Base-by-base conservation (phyloP, 2,797 vertebrate species). In the Xiphophorus birchmanni region DNA sequence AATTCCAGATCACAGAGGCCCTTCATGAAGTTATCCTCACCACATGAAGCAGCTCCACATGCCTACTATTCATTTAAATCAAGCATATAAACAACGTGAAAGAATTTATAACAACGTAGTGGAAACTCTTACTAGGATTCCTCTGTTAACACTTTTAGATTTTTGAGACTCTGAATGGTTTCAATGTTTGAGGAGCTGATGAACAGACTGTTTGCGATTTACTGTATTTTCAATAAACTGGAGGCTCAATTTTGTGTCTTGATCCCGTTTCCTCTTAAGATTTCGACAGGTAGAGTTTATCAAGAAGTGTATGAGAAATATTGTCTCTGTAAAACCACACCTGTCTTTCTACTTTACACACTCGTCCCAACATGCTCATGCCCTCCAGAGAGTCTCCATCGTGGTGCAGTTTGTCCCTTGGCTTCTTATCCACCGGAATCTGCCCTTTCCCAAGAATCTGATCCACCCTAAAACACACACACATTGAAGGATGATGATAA, bases 301-400 rank as follows among this genome's bases (percentile, higher is more conserved):
- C 9, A 23, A 40, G 35, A 40, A 67, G 63, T 67, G 9, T 40
- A 3, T 37, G 35, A 67, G 37, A 5, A 72, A 44, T 44, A 26
- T 42, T 67, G n/a, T 17, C n/a, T 12, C 11, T 37, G 5, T 2
- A 10, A 1, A 29, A 42, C 79, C 93, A 90, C 94, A 99, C 98
- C 97, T 99, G 98, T 88, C 98, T 97, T 92, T 99, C 98, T 90
- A 99, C 98, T 87, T 99, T 99, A 91, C 99, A 98, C 76, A 99
- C 98, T 2, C 98, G 96, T 45, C 98, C 98, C 56, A 99, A 93
- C 98, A 99, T 99, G 89, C 98, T 99, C 93, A 99, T 95, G 45
- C 99, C 97, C 85, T 98, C 98, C 26, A 97, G 84, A 21, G 96
- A 84, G 71, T 99, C 98, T 74, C 96, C 97, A 82, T 99, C 98